Percentiles rank a stretch among this genome's conserved stretches.
Conservation (phyloP, 2,113 vertebrate genomes). For the Melanerpes aurifrons region DNA sequence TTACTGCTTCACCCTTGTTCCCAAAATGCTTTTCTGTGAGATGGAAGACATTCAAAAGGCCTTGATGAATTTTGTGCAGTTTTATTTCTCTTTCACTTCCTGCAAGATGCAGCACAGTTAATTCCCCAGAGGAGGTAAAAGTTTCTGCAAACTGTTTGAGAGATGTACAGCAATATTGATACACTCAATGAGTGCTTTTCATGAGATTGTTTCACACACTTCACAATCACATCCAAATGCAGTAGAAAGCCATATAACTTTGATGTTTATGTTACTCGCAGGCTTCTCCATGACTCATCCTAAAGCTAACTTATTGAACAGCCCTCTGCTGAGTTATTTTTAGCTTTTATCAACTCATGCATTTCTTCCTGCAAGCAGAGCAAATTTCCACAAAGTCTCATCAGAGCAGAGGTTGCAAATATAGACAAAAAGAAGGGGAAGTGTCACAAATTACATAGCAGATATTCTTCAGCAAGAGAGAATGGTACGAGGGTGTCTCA, state of each 20-base stretch:
- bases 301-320: slow-evolving; percentile 31
- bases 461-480: neutral
- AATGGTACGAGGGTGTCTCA: neutral
- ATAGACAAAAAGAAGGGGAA: neutral
- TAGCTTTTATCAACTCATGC: slow-evolving; percentile 31
- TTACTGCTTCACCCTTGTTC: neutral
- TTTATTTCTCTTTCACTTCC: neutral
- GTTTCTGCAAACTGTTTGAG: neutral
- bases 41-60: neutral
- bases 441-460: neutral
- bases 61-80: neutral
- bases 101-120: neutral
- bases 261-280: neutral
- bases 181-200: neutral
- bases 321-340: slow-evolving; percentile 49
- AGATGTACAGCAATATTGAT: neutral
- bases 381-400: slow-evolving; percentile 11
- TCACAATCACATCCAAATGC: slow-evolving; percentile 1
- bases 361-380: slow-evolving; percentile 45
- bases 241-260: slow-evolving; percentile 1
- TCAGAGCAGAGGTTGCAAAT: neutral
- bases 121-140: neutral
- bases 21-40: neutral
- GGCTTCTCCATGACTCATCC: slow-evolving; percentile 38
- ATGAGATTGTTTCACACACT: neutral